Base-by-base conservation (phyloP, 1,140 invertebrate genomes). In the Pinna nobilis region DNA sequence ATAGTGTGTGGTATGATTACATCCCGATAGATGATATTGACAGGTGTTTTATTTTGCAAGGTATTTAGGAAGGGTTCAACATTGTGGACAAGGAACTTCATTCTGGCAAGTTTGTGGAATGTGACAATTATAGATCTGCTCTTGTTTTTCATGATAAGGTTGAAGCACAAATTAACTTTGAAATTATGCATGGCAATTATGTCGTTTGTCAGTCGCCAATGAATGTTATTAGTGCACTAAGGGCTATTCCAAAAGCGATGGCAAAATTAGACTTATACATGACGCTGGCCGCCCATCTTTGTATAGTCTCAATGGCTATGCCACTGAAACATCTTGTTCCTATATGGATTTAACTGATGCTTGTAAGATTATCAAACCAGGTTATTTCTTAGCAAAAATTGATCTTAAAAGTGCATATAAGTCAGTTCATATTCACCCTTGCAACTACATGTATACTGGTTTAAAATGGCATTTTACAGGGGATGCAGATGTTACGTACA, bases 401-500 rank as follows among this genome's bases (percentile, higher is more conserved):
- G 65, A 75, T 53, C 44, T 75, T 15, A 63, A 75, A 37, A 60
- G 39, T 61, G 57, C 49, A 3, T 75, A 70, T 23, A 65, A 61
- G 25, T 69, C 57, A 7, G 57, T 69, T 1, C 28, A 33, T 32
- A 35, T 33, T 61, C 65, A 68, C 41, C 47, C 66, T 23, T 63
- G 63, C 28, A 74, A 74, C 57, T 74, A 61, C 53, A 59, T 33
- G 18, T 35, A 57, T 49, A 57, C 61, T 23, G 70, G 60, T 57
- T 35, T 65, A 4, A 49, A 57, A 30, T 71, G 50, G 61, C 39
- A 67, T 39, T 67, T 73, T 61, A 20, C 28, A 25, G 57, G 57
- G 6, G 57, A 67, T 39, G 33, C 23, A 3, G 20, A 61, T 11
- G 7, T 18, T 41, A 70, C 69, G 2, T 73, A 66, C 35, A 33